Evolutionary conservation across 2,113 vertebrate species (phyloP).

Genomic region (Formicarius rufipectus): DNA sequence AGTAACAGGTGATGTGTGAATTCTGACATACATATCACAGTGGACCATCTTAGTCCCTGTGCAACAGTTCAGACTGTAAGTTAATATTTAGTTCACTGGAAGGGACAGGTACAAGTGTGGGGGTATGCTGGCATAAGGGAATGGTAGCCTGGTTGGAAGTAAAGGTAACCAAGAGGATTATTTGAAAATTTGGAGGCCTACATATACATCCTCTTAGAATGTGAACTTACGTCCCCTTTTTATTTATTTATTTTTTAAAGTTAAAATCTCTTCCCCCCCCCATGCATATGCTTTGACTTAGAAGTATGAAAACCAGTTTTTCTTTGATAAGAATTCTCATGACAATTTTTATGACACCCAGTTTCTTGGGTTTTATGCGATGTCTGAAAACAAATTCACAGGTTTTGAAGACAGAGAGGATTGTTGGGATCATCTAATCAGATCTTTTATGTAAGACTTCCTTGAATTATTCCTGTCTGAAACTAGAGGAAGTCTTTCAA

Average conservation of each 20-base stretch:
- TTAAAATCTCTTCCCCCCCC: neutral
- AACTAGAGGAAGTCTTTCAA: slow-evolving; percentile 41
- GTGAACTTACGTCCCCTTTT: neutral
- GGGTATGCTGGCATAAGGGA: neutral
- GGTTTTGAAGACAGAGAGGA: neutral
- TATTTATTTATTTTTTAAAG: neutral
- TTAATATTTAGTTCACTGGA: neutral
- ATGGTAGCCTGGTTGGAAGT: neutral
- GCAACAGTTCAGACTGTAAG: neutral
- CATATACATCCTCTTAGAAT: neutral
- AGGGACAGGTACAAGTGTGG: neutral
- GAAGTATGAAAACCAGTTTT: neutral
- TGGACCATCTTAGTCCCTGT: neutral
- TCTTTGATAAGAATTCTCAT: neutral
- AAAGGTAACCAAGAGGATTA: neutral
- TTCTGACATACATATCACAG: neutral
- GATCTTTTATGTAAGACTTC: slow-evolving; percentile 47
- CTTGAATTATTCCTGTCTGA: slow-evolving; percentile 51
- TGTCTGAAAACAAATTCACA: neutral
- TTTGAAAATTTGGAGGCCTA: neutral
- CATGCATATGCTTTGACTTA: neutral
- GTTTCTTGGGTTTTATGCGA: neutral
- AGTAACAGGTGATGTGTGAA: neutral
- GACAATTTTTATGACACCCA: neutral
- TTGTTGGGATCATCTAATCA: neutral